These are phyloP conservation scores for Canis aureus DNA, from an alignment of 2,113 vertebrate genomes.

Conservation along the genomic window DNA sequence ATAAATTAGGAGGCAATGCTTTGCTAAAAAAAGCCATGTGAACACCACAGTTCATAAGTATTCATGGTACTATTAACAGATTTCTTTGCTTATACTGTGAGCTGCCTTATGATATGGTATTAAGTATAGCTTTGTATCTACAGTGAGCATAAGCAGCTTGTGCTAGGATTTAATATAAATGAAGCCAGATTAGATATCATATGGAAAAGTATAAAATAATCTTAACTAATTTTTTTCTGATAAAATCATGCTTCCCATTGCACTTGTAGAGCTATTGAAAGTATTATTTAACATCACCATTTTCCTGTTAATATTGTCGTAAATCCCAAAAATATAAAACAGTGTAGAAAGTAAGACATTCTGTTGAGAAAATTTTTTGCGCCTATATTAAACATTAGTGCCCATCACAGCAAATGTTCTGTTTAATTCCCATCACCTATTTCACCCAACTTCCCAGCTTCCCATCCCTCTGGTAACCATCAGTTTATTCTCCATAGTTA, in stretches of 20 bases:
- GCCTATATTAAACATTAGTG: constrained; percentile 84
- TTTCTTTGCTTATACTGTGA: constrained; percentile 82
- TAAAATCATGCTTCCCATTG: constrained; percentile 86
- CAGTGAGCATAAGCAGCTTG: constrained; percentile 85
- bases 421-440: not conserved
- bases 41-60: constrained; percentile 85
- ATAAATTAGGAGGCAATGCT: constrained; percentile 85
- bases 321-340: constrained; percentile 83
- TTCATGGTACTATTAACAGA: constrained; percentile 86
- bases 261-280: constrained; percentile 86
- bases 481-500: not conserved
- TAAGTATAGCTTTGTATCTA: constrained; percentile 82
- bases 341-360: constrained; percentile 51
- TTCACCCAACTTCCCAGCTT: not conserved
- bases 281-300: constrained; percentile 88
- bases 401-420: not conserved
- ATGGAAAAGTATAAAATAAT: constrained; percentile 87
- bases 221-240: constrained; percentile 87
- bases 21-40: constrained; percentile 84
- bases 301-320: constrained; percentile 87
- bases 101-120: constrained; percentile 79
- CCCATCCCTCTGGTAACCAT: not conserved
- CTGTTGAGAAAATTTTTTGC: constrained; percentile 83
- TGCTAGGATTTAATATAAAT: constrained; percentile 86
- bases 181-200: constrained; percentile 82